phyloP scores from a whole-genome alignment of 2,113 vertebrate genomes.

The Orientallactaga bullata region DNA sequence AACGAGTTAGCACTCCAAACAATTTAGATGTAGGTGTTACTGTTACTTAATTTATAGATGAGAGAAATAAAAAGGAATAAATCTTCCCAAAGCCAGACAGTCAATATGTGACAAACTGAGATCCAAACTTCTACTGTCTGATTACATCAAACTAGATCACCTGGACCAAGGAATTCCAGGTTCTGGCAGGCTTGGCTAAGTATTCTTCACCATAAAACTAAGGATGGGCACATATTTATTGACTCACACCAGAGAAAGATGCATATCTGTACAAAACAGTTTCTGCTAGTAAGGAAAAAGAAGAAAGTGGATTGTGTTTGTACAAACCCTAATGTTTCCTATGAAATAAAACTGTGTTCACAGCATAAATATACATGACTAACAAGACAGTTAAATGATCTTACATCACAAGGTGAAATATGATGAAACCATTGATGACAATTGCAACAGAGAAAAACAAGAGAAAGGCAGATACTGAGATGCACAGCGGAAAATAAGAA shows the following conservation, averaged over 20 bases:
- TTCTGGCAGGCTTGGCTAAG: neutral
- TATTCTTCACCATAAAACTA: neutral
- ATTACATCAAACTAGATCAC: neutral
- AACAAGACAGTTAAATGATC: neutral
- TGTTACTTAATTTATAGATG: neutral
- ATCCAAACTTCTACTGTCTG: neutral
- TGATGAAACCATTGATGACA: neutral
- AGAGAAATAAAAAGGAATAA: neutral
- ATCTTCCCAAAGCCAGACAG: neutral
- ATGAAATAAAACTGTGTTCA: neutral
- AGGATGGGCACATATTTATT: neutral
- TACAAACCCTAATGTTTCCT: neutral
- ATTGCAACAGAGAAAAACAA: neutral
- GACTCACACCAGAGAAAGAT: neutral
- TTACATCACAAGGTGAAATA: neutral
- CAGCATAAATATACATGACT: neutral
- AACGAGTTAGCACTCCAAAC: neutral
- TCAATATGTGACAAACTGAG: neutral
- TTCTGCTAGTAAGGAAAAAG: neutral
- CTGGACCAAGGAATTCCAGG: neutral
- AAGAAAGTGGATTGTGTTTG: neutral
- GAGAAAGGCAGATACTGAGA: slow-evolving; percentile 6
- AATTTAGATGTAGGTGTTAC: neutral
- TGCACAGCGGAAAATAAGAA: neutral
- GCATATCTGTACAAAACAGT: neutral